These are phyloP conservation scores for Noctua janthina DNA, from an alignment of 2,888 invertebrate genomes.

Conservation along the genomic window DNA sequence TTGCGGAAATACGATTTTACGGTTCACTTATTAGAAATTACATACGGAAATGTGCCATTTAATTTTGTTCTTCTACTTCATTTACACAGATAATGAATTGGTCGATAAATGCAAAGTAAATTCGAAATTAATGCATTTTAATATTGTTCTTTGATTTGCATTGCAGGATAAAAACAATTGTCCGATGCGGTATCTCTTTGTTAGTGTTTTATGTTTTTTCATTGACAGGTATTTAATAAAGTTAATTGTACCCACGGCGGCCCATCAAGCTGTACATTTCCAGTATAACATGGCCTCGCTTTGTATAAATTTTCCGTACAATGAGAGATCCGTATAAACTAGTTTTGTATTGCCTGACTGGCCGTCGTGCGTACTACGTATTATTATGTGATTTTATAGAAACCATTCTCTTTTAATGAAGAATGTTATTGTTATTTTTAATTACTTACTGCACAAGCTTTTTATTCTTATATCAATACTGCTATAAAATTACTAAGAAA, in stretches of 20 bases:
- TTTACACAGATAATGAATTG: slow-evolving; percentile 37
- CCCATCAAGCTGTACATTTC: no score
- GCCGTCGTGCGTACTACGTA: not conserved
- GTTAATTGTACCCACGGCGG: not conserved
- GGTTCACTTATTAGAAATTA: slow-evolving; percentile 61
- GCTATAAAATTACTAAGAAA: not conserved
- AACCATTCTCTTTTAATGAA: not conserved
- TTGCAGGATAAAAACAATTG: not conserved
- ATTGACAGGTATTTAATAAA: not conserved
- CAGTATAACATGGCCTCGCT: no score
- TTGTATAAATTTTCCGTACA: no score
- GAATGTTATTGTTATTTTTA: not conserved
- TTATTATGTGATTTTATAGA: not conserved
- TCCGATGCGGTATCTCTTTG: not conserved
- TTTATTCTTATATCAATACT: not conserved
- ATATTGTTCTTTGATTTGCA: slow-evolving; percentile 4
- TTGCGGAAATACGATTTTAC: slow-evolving; percentile 54
- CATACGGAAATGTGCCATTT: slow-evolving; percentile 40
- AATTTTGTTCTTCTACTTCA: slow-evolving; percentile 47
- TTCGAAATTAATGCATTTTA: slow-evolving; percentile 21
- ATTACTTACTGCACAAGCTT: not conserved
- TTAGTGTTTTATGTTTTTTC: not conserved
- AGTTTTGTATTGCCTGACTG: no score
- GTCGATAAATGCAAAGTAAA: slow-evolving; percentile 16
- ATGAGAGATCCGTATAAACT: no score